Conservation (phyloP, 2,888 invertebrate genomes). For the Brenthis hecate region DNA sequence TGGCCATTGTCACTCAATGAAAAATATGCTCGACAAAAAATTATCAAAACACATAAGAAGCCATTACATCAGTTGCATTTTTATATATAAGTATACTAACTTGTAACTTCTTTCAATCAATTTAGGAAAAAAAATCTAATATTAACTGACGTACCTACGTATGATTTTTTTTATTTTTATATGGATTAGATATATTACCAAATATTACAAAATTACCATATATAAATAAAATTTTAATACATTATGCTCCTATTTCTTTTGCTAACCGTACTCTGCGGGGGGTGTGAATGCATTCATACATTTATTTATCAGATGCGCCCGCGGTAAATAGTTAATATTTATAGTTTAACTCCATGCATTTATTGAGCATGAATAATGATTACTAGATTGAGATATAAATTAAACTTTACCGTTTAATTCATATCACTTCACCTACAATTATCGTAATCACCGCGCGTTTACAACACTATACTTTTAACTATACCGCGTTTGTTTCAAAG, state of each 20-base stretch:
- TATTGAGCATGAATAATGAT: conserved; percentile 26
- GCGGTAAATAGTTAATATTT: conserved; percentile 35
- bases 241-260: conserved; percentile 16
- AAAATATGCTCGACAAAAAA: too few species aligned
- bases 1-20: too few species aligned
- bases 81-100: too few species aligned
- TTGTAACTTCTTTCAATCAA: too few species aligned
- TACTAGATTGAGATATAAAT: conserved; percentile 34
- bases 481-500: neutral
- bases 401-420: conserved; percentile 25
- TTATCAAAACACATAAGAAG: too few species aligned
- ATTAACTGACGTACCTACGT: too few species aligned
- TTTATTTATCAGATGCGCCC: conserved; percentile 35
- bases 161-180: too few species aligned
- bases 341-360: conserved; percentile 28
- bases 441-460: conserved; percentile 13
- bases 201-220: neutral
- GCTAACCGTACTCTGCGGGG: conserved; percentile 30
- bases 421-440: conserved; percentile 15
- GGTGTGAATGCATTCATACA: conserved; percentile 34
- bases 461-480: neutral
- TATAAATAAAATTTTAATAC: neutral
- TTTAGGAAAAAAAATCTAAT: too few species aligned
- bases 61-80: too few species aligned
- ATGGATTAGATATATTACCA: too few species aligned